Evolutionary conservation across 1,140 invertebrate genomes (phyloP), one percentile per base, ranked within the genome.

Genomic region (Drosophila nannoptera): DNA sequence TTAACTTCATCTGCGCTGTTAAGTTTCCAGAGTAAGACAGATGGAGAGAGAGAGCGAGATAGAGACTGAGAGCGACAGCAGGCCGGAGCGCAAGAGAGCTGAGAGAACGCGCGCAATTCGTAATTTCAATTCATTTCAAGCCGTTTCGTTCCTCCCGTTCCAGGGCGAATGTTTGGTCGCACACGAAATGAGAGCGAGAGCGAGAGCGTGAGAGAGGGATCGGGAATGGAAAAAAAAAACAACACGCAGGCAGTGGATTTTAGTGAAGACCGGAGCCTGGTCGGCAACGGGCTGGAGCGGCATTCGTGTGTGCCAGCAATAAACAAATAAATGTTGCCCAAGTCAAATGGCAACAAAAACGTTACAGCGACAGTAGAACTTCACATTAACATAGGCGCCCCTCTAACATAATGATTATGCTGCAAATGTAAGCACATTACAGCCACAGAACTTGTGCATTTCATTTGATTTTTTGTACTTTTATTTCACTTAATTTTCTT

Each of bases 261-360:
- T 65, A 69, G 67, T 69, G 40, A 69, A 65, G 64, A 61, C 67
- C 49, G 31, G 32, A 58, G 52, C 38, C 43, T 61, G n/a, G 38
- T 43, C 55, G 54, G 35, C 45, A 42, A 46, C 16, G 54, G 46
- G 36, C 22, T 58, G 49, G 29, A 50, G 14, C 16, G 14, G 48
- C 48, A 55, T 38, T 60, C 33, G 32, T 22, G 40, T 14, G 12
- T 43, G 40, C 12, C 7, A 46, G 9, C 45, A 29, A 46, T 46
- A 22, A 11, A 14, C 40, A 43, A 43, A 43, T 43, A 43, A 43
- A 14, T 43, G 40, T 43, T 43, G 12, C 8, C 7, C 12, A 14
- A 14, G 12, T 22, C 22, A 22, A 22, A 22, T 3, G 3, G 22
- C 22, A 3, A 22, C 22, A 22, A 3, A 22, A 22, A 22, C 3